Base-by-base conservation (phyloP, 1,140 invertebrate genomes). In the Acyrthosiphon pisum region DNA sequence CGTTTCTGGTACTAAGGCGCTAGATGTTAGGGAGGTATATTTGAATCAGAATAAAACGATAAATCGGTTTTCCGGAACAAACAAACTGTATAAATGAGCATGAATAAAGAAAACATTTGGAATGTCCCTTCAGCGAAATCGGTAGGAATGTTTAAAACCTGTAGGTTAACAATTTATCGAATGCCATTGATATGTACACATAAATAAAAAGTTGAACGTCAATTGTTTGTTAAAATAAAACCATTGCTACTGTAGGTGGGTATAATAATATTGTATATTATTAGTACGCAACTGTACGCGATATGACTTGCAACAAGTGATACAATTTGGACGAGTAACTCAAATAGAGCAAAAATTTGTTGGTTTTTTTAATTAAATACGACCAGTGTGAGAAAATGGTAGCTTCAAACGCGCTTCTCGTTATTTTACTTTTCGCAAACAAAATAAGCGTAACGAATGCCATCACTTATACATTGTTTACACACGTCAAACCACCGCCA, bases 31-130 rank as follows among this genome's bases (percentile, higher is more conserved):
- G 23, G 46, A 84, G 46, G 48, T 56, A 86, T 37, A 84, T 86
- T 93, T 86, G 48, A 93, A 93, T 92, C 41, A 83, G 68, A 92
- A 84, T 41, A 56, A 91, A 30, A 53, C 76, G 76, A 93, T 93
- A 93, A 93, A 93, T 91, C 76, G 56, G 26, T 91, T 76, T 56
- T 56, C 56, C 44, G 89, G 89, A 37, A 56, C 37, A 41, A 90
- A 90, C 88, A 68, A 90, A 89, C 87, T 90, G 53, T 60, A 90
- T 90, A 90, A 90, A 90, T 90, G 56, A 90, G 26, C 44, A 41
- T 60, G 89, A 41, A 90, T 90, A 89, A 76, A 53, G 48, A 88
- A 68, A 90, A 8, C 56, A 30, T 44, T 60, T 90, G 7, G 7
- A 90, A 90, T 89, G 35, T 56, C 23, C 88, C 22, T 56, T 37